A percentile compares a stretch with the other conserved stretches of the same genome.
Evolutionary conservation across 1,140 invertebrate genomes (phyloP).

Genomic region (Pseudomyrmex cubaensis): DNA sequence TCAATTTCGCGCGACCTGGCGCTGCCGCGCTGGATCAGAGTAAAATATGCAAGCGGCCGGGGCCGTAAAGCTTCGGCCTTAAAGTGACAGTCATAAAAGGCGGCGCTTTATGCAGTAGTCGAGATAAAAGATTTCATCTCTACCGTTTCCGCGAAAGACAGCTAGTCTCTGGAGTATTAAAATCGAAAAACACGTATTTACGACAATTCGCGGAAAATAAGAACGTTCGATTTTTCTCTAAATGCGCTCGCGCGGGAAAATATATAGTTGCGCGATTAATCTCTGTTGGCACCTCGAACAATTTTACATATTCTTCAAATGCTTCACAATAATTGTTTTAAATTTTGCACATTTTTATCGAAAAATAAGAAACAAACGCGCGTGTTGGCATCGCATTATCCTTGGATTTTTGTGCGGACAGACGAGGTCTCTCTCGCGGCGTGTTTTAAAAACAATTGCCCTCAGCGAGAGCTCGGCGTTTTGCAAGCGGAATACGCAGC

Average conservation of each 20-base stretch:
- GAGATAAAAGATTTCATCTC: conserved; percentile 78
- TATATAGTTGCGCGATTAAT: conserved; percentile 4
- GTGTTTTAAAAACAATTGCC: conserved; percentile 55
- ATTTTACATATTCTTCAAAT: not conserved
- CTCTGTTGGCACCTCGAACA: not conserved
- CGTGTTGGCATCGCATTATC: conserved; percentile 18
- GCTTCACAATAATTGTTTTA: not conserved
- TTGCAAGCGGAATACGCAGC: conserved; percentile 62
- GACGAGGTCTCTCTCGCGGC: conserved; percentile 36
- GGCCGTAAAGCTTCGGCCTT: conserved; percentile 75
- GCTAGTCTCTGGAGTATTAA: conserved; percentile 65
- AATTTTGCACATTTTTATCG: not conserved
- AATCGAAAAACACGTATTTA: conserved; percentile 62
- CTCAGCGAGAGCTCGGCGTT: conserved; percentile 45
- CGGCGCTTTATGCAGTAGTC: conserved; percentile 74
- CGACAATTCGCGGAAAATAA: conserved; percentile 16
- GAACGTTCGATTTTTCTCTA: not conserved
- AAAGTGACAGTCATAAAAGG: conserved; percentile 79
- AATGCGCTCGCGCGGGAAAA: not conserved
- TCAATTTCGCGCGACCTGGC: conserved; percentile 69
- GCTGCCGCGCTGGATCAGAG: conserved; percentile 62
- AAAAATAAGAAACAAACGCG: conserved; percentile 23
- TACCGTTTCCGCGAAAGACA: conserved; percentile 67
- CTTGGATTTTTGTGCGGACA: conserved; percentile 13
- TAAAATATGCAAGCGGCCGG: conserved; percentile 76